Percentiles rank a stretch among this genome's conserved stretches.
Evolutionary conservation across 2,888 invertebrate species (phyloP).

Genomic region (Cynaeus angustus): DNA sequence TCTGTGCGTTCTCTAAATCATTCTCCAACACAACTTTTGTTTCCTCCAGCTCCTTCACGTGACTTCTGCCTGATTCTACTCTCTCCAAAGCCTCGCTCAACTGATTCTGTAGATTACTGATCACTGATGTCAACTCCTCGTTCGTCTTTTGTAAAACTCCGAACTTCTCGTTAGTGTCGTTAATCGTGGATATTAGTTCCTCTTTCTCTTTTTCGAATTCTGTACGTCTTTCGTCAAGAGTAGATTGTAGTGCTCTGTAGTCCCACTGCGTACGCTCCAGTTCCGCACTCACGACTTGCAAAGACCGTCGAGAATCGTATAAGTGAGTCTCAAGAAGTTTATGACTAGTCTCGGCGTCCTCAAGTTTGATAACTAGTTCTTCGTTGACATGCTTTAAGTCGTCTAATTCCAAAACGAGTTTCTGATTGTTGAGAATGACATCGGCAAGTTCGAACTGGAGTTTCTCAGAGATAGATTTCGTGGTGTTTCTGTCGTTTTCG

Average conservation of each 20-base stretch:
- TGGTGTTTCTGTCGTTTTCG: neutral
- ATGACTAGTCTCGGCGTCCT: neutral
- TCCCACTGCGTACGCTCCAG: neutral
- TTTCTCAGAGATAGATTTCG: constrained; percentile 13
- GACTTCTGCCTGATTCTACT: neutral
- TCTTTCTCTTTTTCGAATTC: neutral
- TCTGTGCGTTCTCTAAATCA: neutral
- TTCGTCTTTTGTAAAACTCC: neutral
- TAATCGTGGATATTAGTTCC: neutral
- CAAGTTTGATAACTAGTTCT: neutral
- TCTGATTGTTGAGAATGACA: constrained; percentile 11
- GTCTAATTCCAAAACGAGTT: neutral
- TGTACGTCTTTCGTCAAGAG: neutral
- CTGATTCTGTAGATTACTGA: constrained; percentile 15
- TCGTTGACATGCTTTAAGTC: neutral
- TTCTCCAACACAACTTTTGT: neutral
- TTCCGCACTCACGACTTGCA: neutral
- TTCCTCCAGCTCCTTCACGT: neutral
- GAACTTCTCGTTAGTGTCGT: neutral
- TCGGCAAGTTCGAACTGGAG: constrained; percentile 28
- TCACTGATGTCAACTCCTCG: neutral
- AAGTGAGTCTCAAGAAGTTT: neutral
- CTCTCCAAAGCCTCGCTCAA: constrained; percentile 18
- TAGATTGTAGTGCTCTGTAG: neutral
- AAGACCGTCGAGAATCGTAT: neutral